Evolutionary conservation across 1,140 invertebrate species (phyloP), one percentile per base, ranked within the genome.

Genomic region (Cydia strobilella): DNA sequence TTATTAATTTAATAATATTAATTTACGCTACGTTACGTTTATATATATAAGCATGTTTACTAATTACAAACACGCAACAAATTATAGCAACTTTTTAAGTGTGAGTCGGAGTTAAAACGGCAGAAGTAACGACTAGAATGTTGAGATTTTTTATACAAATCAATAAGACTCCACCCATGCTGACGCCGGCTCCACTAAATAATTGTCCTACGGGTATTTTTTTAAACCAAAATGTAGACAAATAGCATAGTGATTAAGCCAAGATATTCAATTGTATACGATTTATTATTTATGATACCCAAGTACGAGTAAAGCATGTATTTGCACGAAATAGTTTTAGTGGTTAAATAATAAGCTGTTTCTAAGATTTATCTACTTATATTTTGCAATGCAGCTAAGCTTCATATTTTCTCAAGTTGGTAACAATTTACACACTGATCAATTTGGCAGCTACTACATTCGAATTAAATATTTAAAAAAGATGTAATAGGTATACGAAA

Each of bases 261-360:
- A 69, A 69, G 65, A 69, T 69, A 69, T 69, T 69, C 15, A 69
- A 69, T 35, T 35, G 65, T 69, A 69, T 69, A 69, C 65, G 65
- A 69, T 35, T 31, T 69, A 42, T 69, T 69, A 18, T 35, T 31
- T 69, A 69, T 69, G 35, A 18, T 69, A 69, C n/a, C 65, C 31
- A 39, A 18, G 65, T 35, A 42, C 7, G 27, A 35, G 27, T 65
- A 65, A 65, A 65, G 20, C 42, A 66, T 66, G 65, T 69, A n/a
- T 69, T 69, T n/a, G 65, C 65, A 69, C 65, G 13, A 69, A 59
- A 69, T 42, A 69, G 65, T 39, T 23, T 59, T 69, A 42, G 65
- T 18, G 65, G 54, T 59, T 23, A 59, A 23, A 59, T 59, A 12
- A 23, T 23, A 59, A 59, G 20, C 20, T 12, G 20, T 59, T 59